Percentiles rank a stretch among this genome's conserved stretches.
These are phyloP conservation scores for Lycophotia porphyrea DNA, from an alignment of 2,888 invertebrate species.

Conservation along the genomic window DNA sequence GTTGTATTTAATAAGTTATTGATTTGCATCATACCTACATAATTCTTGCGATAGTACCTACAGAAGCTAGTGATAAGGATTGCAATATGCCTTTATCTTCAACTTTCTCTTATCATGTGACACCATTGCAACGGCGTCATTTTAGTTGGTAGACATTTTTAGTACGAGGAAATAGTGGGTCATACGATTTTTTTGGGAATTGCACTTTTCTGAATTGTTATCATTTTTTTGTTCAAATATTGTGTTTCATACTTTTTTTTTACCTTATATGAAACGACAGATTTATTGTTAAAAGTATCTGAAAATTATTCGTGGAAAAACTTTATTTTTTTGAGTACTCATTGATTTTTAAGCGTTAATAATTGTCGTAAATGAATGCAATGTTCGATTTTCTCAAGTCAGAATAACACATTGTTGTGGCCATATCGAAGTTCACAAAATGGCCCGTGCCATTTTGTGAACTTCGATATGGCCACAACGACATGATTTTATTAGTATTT, in stretches of 20 bases:
- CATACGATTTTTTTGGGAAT: constrained; percentile 51
- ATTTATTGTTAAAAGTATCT: background rate
- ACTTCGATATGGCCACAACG: too few species aligned
- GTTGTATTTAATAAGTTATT: constrained; percentile 15
- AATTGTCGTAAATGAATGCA: background rate
- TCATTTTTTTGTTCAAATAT: background rate
- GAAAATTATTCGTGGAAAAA: background rate
- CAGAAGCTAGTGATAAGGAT: constrained; percentile 36
- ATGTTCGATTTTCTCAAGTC: background rate
- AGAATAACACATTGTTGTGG: background rate
- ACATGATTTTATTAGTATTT: background rate
- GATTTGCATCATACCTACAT: constrained; percentile 28
- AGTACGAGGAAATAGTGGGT: constrained; percentile 5
- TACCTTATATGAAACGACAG: constrained; percentile 2
- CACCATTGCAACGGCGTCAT: constrained; percentile 20
- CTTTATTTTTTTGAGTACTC: background rate
- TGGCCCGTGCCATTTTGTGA: too few species aligned
- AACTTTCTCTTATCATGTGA: constrained; percentile 45
- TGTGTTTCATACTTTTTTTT: background rate
- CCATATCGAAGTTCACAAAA: background rate
- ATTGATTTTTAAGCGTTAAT: background rate
- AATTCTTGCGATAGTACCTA: constrained; percentile 1
- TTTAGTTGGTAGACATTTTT: background rate
- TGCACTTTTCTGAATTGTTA: constrained; percentile 44
- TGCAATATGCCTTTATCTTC: constrained; percentile 13